Conservation (phyloP, 2,888 invertebrate genomes). For the Ectemnius lituratus region DNA sequence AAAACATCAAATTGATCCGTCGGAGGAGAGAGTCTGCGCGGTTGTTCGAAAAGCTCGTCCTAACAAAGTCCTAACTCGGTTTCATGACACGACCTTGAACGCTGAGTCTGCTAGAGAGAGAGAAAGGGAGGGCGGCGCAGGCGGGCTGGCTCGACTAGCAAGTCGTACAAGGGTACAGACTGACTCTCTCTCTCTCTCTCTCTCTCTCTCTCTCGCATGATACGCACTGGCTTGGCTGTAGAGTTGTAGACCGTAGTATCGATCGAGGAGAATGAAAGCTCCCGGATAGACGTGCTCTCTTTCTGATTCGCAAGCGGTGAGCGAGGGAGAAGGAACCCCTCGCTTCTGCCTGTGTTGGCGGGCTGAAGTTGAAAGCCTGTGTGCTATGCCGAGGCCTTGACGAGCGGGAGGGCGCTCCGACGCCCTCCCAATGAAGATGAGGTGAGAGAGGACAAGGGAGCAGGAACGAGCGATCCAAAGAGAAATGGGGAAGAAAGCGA, state of each 20-base stretch:
- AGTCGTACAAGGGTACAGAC: constrained; percentile 29
- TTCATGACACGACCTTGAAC: constrained; percentile 51
- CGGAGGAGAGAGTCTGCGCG: constrained; percentile 12
- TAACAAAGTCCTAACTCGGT: constrained; percentile 29
- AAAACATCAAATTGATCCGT: not conserved
- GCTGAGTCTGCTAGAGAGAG: constrained; percentile 15
- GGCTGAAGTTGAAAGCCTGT: no score
- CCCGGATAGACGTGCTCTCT: not conserved
- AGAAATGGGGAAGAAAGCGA: no score
- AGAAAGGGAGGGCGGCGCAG: constrained; percentile 18
- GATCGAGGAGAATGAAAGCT: constrained; percentile 38
- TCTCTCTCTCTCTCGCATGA: not conserved
- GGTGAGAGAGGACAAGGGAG: no score
- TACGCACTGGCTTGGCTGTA: not conserved
- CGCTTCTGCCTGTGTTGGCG: no score
- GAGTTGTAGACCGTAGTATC: constrained; percentile 43
- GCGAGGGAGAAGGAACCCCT: no score
- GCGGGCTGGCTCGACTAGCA: constrained; percentile 6
- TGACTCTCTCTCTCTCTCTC: not conserved
- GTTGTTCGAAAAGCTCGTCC: constrained; percentile 24
- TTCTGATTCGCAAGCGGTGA: no score
- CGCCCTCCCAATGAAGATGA: no score
- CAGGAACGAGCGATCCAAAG: no score
- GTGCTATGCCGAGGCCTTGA: constrained; percentile 36
- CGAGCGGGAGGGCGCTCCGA: constrained; percentile 25